Conservation (phyloP, 2,797 vertebrate genomes). For the Smutsia temminckii region DNA sequence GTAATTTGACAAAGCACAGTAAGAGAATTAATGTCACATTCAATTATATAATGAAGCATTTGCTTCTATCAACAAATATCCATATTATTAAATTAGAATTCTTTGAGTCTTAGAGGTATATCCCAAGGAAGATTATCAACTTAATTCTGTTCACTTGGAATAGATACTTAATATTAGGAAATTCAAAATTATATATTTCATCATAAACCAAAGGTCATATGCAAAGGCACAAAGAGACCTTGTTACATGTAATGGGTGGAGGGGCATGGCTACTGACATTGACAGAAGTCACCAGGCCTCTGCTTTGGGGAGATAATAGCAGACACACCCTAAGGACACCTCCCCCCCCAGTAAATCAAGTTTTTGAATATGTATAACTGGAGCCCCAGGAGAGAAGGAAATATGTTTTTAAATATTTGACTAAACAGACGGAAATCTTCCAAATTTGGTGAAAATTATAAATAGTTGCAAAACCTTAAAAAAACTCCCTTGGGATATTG, state of each 20-base stretch:
- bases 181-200: conserved; percentile 15
- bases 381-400: background rate
- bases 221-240: background rate
- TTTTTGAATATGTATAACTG: background rate
- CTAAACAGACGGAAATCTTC: background rate
- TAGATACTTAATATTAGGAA: background rate
- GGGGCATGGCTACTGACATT: background rate
- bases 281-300: background rate
- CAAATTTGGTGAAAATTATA: conserved; percentile 29
- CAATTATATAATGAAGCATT: background rate
- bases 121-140: background rate
- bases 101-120: background rate
- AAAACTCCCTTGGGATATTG: background rate
- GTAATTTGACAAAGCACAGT: conserved; percentile 55
- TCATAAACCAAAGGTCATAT: conserved; percentile 32
- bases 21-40: conserved; percentile 40
- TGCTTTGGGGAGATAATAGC: background rate
- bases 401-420: background rate
- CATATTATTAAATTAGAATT: background rate
- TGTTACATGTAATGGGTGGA: background rate
- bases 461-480: background rate
- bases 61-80: background rate
- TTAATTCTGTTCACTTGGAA: background rate
- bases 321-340: background rate
- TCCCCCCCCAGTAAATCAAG: background rate